phyloP scores from a whole-genome alignment of 2,797 vertebrate species.

The Avahi laniger region DNA sequence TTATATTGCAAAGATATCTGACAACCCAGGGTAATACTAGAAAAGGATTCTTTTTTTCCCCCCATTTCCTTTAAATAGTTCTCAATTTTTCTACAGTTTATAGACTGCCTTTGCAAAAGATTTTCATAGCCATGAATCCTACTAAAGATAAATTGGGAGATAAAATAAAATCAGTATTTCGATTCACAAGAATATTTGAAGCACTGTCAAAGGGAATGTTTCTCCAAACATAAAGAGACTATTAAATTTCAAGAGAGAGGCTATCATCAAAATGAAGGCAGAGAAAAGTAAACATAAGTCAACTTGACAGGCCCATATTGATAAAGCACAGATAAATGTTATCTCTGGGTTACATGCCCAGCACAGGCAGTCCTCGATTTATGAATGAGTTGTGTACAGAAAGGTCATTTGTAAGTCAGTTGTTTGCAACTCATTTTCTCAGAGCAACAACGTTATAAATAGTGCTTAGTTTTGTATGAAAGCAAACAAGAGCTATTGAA shows the following conservation, averaged over 20 bases:
- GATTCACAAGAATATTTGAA: conserved; percentile 60
- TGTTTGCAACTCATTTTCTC: conserved; percentile 30
- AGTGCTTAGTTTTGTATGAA: neutral
- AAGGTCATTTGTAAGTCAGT: conserved; percentile 57
- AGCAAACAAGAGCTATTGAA: neutral
- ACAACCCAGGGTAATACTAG: neutral
- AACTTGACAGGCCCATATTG: conserved; percentile 47
- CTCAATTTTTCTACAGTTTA: conserved; percentile 54
- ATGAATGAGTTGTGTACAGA: conserved; percentile 52
- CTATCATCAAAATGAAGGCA: conserved; percentile 57
- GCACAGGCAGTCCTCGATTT: neutral
- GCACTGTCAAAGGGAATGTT: conserved; percentile 71
- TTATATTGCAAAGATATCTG: conserved; percentile 55
- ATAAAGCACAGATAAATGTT: conserved; percentile 56
- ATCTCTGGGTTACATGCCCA: conserved; percentile 34
- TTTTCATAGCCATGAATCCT: conserved; percentile 46
- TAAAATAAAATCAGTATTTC: conserved; percentile 64
- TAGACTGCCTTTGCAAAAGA: conserved; percentile 55
- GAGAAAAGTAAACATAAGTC: conserved; percentile 48
- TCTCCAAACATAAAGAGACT: conserved; percentile 58
- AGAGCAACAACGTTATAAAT: neutral
- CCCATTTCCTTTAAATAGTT: conserved; percentile 1
- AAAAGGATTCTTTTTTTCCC: neutral
- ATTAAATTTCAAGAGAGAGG: conserved; percentile 64
- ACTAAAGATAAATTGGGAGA: conserved; percentile 72